These are phyloP conservation scores for Leptosomus discolor DNA, from an alignment of 2,113 vertebrate genomes.

Conservation along the genomic window DNA sequence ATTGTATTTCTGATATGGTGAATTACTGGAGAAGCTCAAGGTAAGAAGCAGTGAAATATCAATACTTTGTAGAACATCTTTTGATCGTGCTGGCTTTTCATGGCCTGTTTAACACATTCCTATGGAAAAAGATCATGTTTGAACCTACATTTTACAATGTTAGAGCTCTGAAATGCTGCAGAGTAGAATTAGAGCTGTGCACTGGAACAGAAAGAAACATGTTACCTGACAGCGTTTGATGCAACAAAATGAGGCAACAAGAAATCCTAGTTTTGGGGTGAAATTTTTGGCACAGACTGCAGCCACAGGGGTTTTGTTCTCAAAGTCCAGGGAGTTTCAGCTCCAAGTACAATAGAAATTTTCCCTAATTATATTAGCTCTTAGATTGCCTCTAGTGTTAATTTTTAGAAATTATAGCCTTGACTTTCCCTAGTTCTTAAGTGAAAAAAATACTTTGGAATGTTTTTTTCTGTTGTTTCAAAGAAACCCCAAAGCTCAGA, in stretches of 20 bases:
- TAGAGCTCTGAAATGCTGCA: conserved; percentile 13
- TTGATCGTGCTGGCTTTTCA: conserved; percentile 56
- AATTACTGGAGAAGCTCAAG: conserved; percentile 51
- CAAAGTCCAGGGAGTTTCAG: not conserved
- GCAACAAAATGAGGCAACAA: not conserved
- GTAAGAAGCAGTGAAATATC: conserved; percentile 64
- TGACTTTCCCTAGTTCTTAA: not conserved
- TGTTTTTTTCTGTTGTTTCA: not conserved
- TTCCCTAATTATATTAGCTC: not conserved
- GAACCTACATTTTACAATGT: conserved; percentile 34
- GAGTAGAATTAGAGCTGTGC: conserved; percentile 45
- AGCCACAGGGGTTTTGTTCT: not conserved
- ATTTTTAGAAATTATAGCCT: not conserved
- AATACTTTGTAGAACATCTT: conserved; percentile 62
- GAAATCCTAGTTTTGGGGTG: not conserved
- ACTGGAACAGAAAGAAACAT: conserved; percentile 29
- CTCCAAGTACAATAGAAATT: not conserved
- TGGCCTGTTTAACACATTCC: conserved; percentile 65
- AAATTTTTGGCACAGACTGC: not conserved
- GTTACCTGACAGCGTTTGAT: not conserved
- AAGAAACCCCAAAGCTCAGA: not conserved
- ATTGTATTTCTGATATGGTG: conserved; percentile 79
- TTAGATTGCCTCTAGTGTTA: not conserved
- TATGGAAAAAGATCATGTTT: conserved; percentile 49
- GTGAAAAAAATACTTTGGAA: not conserved